A percentile compares a stretch with the other conserved stretches of the same genome.
These are phyloP conservation scores for Rhingia rostrata DNA, from an alignment of 2,888 invertebrate species.

Conservation along the genomic window DNA sequence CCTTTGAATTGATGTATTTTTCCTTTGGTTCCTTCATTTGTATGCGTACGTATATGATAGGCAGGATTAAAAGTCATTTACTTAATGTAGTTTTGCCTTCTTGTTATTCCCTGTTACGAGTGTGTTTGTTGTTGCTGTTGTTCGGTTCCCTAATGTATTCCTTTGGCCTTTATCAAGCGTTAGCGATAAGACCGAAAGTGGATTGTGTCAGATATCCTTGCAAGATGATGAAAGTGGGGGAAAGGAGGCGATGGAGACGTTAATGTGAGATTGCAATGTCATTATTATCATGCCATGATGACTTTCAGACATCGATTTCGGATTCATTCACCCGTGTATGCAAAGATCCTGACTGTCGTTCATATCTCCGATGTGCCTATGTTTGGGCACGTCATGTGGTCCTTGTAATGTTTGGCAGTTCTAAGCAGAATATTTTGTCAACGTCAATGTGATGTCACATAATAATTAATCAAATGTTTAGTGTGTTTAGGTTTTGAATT, in stretches of 20 bases:
- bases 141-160: slow-evolving; percentile 63
- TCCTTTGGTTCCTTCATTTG: slow-evolving; percentile 36
- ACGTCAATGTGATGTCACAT: too few species aligned
- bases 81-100: slow-evolving; percentile 67
- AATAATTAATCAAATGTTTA: too few species aligned
- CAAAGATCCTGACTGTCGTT: not conserved
- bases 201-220: slow-evolving; percentile 31
- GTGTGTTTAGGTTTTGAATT: too few species aligned
- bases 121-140: slow-evolving; percentile 21
- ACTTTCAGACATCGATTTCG: slow-evolving; percentile 46
- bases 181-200: slow-evolving; percentile 51
- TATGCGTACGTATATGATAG: slow-evolving; percentile 13
- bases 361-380: not conserved
- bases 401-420: too few species aligned
- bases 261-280: slow-evolving; percentile 68
- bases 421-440: too few species aligned
- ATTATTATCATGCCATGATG: slow-evolving; percentile 59
- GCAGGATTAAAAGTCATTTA: slow-evolving; percentile 72
- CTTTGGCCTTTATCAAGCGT: slow-evolving; percentile 59
- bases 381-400: too few species aligned
- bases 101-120: slow-evolving; percentile 38
- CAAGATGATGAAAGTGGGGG: not conserved
- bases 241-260: slow-evolving; percentile 32
- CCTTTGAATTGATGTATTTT: slow-evolving; percentile 54
- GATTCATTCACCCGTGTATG: not conserved